Percentiles rank a stretch among this genome's conserved stretches.
Evolutionary conservation across 2,888 invertebrate genomes (phyloP).

Genomic region (Athalia rosae): DNA sequence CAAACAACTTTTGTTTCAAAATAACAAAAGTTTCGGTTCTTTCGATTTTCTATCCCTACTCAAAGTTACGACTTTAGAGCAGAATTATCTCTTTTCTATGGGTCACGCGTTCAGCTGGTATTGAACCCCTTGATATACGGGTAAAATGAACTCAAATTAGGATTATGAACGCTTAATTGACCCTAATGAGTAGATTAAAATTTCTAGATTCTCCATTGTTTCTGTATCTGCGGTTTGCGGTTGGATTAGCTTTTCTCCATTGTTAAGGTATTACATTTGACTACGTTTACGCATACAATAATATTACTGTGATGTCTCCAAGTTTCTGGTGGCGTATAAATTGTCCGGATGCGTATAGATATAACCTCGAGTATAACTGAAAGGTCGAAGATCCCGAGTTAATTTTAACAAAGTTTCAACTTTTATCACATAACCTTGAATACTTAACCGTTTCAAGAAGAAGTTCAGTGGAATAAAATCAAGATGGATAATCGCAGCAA

Average conservation of each 20-base stretch:
- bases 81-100: no score
- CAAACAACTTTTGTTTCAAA: no score
- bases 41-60: no score
- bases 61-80: no score
- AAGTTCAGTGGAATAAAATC: background rate
- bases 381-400: background rate
- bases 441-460: background rate
- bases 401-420: background rate
- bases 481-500: no score
- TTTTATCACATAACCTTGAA: background rate
- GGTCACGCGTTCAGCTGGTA: no score
- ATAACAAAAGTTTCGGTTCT: no score
- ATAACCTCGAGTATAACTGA: background rate
- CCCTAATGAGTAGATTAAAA: background rate
- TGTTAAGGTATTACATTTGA: slow-evolving; percentile 1
- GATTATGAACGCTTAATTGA: background rate
- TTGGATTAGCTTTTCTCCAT: background rate
- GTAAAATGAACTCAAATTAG: no score
- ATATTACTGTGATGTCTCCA: background rate
- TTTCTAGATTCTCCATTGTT: background rate
- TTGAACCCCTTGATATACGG: no score
- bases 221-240: background rate
- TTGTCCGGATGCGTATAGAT: background rate
- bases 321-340: background rate
- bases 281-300: background rate